A percentile compares a stretch with the other conserved stretches of the same genome.
phyloP scores from a whole-genome alignment of 2,888 invertebrate species.

The Tineola bisselliella region DNA sequence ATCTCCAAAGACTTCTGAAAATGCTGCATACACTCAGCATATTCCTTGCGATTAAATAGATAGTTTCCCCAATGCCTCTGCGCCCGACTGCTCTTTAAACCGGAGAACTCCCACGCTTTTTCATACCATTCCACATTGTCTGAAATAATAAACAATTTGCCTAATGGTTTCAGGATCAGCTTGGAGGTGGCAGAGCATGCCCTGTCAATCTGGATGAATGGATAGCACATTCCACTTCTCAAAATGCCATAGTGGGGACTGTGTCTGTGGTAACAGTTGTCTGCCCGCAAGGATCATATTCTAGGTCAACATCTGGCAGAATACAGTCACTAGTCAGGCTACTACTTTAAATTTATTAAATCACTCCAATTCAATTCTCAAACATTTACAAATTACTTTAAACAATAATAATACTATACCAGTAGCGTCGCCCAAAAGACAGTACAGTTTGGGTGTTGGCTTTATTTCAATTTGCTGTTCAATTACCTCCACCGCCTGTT shows the following conservation, averaged over 20 bases:
- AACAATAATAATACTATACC: constrained; percentile 26
- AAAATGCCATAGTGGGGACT: too few species aligned
- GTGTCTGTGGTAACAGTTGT: too few species aligned
- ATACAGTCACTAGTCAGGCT: too few species aligned
- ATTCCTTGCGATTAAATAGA: constrained; percentile 79
- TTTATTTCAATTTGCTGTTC: constrained; percentile 79
- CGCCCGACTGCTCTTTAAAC: constrained; percentile 81
- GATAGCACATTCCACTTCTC: too few species aligned
- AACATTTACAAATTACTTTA: neutral
- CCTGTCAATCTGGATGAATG: too few species aligned
- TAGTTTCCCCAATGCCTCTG: constrained; percentile 90
- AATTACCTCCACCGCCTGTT: constrained; percentile 87
- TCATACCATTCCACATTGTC: constrained; percentile 83
- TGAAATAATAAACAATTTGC: constrained; percentile 27
- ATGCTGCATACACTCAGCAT: constrained; percentile 81
- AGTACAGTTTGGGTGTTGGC: constrained; percentile 87
- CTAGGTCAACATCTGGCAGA: too few species aligned
- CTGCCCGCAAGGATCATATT: too few species aligned
- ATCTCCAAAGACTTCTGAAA: constrained; percentile 84
- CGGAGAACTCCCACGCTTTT: constrained; percentile 91
- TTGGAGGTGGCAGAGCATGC: too few species aligned
- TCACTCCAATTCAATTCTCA: too few species aligned
- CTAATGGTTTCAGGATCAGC: too few species aligned
- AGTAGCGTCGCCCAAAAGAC: constrained; percentile 89
- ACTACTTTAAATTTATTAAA: too few species aligned